Evolutionary conservation across 2,888 invertebrate genomes (phyloP).

Genomic region (Heliconius charithonia): DNA sequence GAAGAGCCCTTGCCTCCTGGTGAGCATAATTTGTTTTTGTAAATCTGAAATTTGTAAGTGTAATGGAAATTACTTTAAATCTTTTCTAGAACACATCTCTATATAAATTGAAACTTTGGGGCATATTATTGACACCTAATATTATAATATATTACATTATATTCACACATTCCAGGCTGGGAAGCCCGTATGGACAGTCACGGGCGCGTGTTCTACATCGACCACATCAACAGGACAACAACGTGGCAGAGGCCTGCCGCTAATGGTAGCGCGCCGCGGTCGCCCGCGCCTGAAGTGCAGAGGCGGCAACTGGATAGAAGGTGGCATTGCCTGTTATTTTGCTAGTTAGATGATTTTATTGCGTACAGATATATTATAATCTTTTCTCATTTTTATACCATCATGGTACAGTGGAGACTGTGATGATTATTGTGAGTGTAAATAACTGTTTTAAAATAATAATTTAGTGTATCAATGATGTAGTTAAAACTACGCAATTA

Average conservation of each 20-base stretch:
- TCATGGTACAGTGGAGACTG: too few species aligned
- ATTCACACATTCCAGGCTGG: constrained; percentile 88
- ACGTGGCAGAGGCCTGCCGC: constrained; percentile 95
- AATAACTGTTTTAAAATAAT: too few species aligned
- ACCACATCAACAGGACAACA: constrained; percentile 97
- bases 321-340: constrained; percentile 53
- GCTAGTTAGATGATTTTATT: not conserved
- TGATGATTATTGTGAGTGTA: too few species aligned
- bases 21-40: constrained; percentile 69
- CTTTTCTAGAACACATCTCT: not conserved
- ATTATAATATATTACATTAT: not conserved
- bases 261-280: constrained; percentile 74
- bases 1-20: constrained; percentile 95
- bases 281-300: constrained; percentile 86
- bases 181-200: constrained; percentile 98
- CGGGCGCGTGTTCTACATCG: constrained; percentile 98
- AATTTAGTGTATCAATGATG: too few species aligned
- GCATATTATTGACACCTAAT: not conserved
- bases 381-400: not conserved
- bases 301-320: constrained; percentile 87
- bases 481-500: too few species aligned
- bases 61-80: not conserved
- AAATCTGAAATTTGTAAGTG: not conserved
- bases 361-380: not conserved
- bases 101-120: too few species aligned